Base-by-base conservation (phyloP, 2,888 invertebrate species). In the Cheilosia variabilis region DNA sequence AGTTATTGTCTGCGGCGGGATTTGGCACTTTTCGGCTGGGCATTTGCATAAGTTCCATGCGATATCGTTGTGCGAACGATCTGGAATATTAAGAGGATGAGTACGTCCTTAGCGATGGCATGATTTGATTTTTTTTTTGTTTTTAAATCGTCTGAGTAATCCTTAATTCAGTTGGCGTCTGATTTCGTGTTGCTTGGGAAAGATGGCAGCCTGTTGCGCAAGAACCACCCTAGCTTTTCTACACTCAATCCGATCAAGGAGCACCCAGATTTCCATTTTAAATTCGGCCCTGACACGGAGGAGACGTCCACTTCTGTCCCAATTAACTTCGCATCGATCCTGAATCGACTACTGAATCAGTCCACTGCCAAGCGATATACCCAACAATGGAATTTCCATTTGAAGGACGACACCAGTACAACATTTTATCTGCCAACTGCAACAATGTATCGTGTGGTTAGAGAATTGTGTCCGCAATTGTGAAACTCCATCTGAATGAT, bases 41-140 rank as follows among this genome's bases (percentile, higher is more conserved):
- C 55, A 80, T 86, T 86, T 71, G 80, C 84, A 86, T 86, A 86
- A 80, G 47, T 69, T 62, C 2, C 37, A 37, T 37, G 34, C 52
- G n/a, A 47, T 80, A 86, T 80, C 84, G n/a, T 17, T 55, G 50
- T 45, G 6, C 31, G 34, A 13, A 22, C 43, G 43, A 83, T 79
- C 83, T 68, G 47, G 47, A 53, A 52, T 60, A 62, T 68, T 43
- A 57, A 65, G 41, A 6, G 2, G 45, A 17, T 13, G 22, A 22
- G 10, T 22, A 13, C 4, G 7, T 47, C 1, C 17, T 47, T 2
- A 9, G 17, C 45, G 6, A n/a, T n/a, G n/a, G n/a, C n/a, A n/a
- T n/a, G n/a, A n/a, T n/a, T n/a, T n/a, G n/a, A 4, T 15, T 45
- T 10, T 10, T 10, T 9, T 34, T 9, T 10, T 10, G 3, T 10